Evolutionary conservation across 2,888 invertebrate species (phyloP).

Genomic region (Stenodema calcarata): DNA sequence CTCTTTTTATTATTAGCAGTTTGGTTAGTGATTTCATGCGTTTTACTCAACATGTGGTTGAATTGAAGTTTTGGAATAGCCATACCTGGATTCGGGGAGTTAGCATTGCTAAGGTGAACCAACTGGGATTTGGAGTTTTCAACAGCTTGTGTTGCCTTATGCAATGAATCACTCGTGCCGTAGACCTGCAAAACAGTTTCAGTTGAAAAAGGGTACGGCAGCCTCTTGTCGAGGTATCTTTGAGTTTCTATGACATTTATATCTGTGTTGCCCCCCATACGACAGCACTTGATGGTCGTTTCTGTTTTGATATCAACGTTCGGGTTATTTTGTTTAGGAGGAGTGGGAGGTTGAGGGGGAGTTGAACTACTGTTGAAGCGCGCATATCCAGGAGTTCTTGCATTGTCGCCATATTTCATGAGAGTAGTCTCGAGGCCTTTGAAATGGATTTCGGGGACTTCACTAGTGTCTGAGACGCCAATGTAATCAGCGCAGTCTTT

Average conservation of each 20-base stretch:
- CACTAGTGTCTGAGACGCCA: not conserved
- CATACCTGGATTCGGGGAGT: conserved; percentile 25
- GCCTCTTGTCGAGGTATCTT: conserved; percentile 45
- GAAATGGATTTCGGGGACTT: not conserved
- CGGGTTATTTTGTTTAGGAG: conserved; percentile 17
- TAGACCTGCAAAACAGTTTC: conserved; percentile 51
- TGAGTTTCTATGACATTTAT: conserved; percentile 49
- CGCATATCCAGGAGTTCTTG: not conserved
- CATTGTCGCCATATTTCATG: not conserved
- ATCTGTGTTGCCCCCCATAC: conserved; percentile 5
- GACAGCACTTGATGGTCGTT: conserved; percentile 36
- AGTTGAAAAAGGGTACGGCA: conserved; percentile 51
- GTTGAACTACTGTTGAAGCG: not conserved
- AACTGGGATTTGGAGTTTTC: conserved; percentile 39
- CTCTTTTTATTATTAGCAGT: not conserved
- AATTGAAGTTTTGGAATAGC: conserved; percentile 12
- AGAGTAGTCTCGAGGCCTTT: not conserved
- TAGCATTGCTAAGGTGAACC: conserved; percentile 31
- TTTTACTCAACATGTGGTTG: conserved; percentile 27
- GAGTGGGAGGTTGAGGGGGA: not conserved
- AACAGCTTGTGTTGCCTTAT: conserved; percentile 12
- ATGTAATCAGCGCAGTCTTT: not conserved
- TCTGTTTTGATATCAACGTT: conserved; percentile 18
- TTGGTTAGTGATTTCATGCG: not conserved
- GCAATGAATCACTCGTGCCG: conserved; percentile 38